A percentile compares a stretch with the other conserved stretches of the same genome.
Evolutionary conservation across 2,113 vertebrate species (phyloP).

Genomic region (Todiramphus chloris): DNA sequence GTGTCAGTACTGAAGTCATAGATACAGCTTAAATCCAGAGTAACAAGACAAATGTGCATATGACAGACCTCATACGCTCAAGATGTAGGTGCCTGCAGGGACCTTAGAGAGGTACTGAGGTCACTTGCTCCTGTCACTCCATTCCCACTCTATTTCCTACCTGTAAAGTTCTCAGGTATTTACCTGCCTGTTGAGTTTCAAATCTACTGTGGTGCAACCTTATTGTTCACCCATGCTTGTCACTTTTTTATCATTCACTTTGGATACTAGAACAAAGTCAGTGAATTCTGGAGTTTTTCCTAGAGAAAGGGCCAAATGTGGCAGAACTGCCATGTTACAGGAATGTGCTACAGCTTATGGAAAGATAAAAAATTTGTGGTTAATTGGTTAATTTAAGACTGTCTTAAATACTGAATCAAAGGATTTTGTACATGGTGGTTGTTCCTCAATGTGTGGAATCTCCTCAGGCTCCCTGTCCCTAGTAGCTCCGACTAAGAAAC

Average conservation of each 20-base stretch:
- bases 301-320: neutral
- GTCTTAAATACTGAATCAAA: neutral
- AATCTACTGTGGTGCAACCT: neutral
- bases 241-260: neutral
- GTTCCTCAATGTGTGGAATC: neutral
- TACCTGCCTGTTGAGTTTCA: neutral
- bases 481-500: neutral
- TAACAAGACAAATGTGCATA: neutral
- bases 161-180: neutral
- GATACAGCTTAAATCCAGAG: neutral
- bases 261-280: neutral
- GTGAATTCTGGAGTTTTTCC: neutral
- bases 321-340: neutral
- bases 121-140: neutral
- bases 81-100: neutral
- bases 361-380: neutral
- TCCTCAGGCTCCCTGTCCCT: neutral
- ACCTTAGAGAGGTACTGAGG: neutral
- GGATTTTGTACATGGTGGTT: neutral
- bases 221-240: neutral
- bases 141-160: neutral
- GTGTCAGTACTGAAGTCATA: neutral
- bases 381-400: neutral
- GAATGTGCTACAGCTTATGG: fast-evolving
- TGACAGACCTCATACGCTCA: fast-evolving